Evolutionary conservation across 1,140 invertebrate species (phyloP).

Genomic region (Geopemphigus sp.): DNA sequence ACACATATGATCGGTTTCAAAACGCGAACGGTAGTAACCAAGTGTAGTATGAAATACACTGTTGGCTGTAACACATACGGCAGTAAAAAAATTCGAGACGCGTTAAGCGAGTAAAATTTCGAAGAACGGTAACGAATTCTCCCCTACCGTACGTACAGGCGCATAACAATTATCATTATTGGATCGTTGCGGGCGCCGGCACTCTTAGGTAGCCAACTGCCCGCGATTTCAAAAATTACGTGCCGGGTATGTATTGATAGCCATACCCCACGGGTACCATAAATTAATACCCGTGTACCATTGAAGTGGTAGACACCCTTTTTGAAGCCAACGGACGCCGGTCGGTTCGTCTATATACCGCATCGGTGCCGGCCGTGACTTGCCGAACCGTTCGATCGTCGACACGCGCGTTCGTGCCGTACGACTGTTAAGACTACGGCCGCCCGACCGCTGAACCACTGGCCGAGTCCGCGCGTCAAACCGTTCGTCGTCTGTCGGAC

Average conservation of each 20-base stretch:
- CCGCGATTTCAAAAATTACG: slow-evolving; percentile 62
- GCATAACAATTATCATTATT: no score
- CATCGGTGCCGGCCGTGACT: fast-evolving
- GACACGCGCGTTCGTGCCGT: background rate
- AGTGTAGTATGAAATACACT: no score
- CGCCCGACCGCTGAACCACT: no score
- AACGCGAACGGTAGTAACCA: no score
- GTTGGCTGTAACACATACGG: no score
- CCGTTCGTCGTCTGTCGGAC: background rate
- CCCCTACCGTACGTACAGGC: no score
- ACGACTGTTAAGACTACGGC: background rate
- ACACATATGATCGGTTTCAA: no score
- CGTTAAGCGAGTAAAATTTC: no score
- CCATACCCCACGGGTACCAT: slow-evolving; percentile 62
- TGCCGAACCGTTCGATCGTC: background rate
- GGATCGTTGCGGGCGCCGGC: slow-evolving; percentile 55
- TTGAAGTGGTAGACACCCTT: slow-evolving; percentile 38
- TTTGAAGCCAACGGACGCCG: fast-evolving
- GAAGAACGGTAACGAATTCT: no score
- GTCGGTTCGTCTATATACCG: background rate
- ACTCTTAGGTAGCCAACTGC: slow-evolving; percentile 60
- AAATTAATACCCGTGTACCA: slow-evolving; percentile 47
- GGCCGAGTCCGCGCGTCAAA: background rate
- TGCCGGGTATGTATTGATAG: slow-evolving; percentile 69
- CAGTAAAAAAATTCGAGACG: no score